Evolutionary conservation across 2,113 vertebrate species (phyloP), one percentile per base, ranked within the genome.

Genomic region (Elephantulus edwardii): DNA sequence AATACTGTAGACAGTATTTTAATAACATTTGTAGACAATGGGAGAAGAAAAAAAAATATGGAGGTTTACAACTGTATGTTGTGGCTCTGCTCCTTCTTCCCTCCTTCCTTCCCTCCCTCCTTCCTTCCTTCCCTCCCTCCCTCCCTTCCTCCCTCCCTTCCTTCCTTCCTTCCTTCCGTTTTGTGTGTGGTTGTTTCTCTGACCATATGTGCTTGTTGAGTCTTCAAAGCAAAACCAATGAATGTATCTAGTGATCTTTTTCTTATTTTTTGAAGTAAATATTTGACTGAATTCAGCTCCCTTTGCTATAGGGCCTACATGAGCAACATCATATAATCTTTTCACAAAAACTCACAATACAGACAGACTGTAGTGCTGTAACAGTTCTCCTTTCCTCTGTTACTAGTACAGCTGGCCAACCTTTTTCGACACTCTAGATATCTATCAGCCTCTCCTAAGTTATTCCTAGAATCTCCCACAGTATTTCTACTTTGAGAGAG

Each of bases 51-150:
- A 35, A 22, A 11, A 26, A 2, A 7, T 33, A 14, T 6, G 28
- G 20, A 54, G 13, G 8, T 10, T 4, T 13, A 10, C 6, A 2
- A 0, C 2, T 22, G 50, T 7, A 11, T 16, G 19, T 46, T 42
- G 17, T 11, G 12, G 5, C 7, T 26, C 54, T 13, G n/a, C 16
- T 74, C 48, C 26, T 74, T 33, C 42, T 48, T 33, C 17, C n/a
- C n/a, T n/a, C n/a, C n/a, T n/a, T n/a, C n/a, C n/a, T n/a, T n/a
- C n/a, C n/a, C n/a, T n/a, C n/a, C n/a, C n/a, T n/a, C n/a, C n/a
- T n/a, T n/a, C n/a, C n/a, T n/a, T n/a, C n/a, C n/a, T n/a, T n/a
- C n/a, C n/a, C n/a, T n/a, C n/a, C n/a, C n/a, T n/a, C n/a, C n/a
- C n/a, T n/a, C n/a, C n/a, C n/a, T n/a, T n/a, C n/a, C n/a, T n/a